phyloP scores from a whole-genome alignment of 2,113 vertebrate genomes.

The Desmodus rotundus region DNA sequence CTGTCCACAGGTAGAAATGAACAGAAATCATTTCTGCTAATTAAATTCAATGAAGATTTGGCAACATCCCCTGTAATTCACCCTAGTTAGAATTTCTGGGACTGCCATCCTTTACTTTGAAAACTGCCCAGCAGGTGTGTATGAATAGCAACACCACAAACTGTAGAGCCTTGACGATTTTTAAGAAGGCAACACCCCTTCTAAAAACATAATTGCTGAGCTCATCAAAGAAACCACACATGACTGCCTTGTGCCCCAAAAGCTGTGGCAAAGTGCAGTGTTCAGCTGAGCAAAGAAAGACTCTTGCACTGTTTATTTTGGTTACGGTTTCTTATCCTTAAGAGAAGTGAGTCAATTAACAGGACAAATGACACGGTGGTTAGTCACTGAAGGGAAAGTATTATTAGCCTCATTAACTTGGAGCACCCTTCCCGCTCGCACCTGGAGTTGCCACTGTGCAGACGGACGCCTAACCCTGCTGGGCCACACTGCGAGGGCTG shows the following conservation, averaged over 20 bases:
- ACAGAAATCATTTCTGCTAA: background rate
- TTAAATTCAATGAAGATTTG: background rate
- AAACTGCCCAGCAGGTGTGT: conserved; percentile 41
- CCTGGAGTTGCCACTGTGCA: background rate
- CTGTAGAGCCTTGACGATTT: background rate
- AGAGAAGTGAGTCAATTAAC: conserved; percentile 19
- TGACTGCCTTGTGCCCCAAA: conserved; percentile 18
- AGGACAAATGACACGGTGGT: background rate
- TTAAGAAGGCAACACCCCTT: conserved; percentile 65
- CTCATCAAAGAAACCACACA: conserved; percentile 55
- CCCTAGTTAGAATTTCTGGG: background rate
- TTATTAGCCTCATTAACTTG: background rate
- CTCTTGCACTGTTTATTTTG: background rate
- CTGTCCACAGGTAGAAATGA: background rate
- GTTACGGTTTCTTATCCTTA: background rate
- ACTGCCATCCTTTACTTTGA: background rate
- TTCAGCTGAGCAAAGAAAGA: conserved; percentile 31
- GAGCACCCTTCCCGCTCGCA: background rate
- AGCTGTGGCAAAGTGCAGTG: background rate
- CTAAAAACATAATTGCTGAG: conserved; percentile 69
- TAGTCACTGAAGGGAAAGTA: conserved; percentile 11
- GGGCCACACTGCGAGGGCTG: background rate
- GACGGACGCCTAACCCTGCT: background rate
- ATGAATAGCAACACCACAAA: background rate
- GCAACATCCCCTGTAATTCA: background rate